phyloP scores from a whole-genome alignment of 2,888 invertebrate species.

The Hybos culiciformis region DNA sequence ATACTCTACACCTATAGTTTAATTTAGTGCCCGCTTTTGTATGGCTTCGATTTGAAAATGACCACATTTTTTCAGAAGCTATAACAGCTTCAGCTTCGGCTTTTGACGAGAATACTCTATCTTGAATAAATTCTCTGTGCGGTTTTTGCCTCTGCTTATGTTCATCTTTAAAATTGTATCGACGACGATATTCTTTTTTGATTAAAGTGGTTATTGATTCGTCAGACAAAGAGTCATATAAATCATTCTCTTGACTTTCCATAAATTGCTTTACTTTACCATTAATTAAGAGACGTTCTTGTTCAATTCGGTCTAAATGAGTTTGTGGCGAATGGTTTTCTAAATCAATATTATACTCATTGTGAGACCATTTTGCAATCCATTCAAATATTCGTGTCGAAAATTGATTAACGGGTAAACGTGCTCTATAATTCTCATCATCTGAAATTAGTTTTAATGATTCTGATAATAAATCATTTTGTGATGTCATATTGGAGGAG shows the following conservation, averaged over 20 bases:
- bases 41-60: background rate
- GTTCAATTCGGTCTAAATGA: too few relatives aligned
- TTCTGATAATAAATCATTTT: too few relatives aligned
- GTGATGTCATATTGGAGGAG: too few relatives aligned
- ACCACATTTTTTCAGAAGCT: background rate
- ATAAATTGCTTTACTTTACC: too few relatives aligned
- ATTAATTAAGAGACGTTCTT: too few relatives aligned
- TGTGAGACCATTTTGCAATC: background rate
- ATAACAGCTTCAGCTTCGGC: background rate
- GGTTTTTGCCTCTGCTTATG: background rate
- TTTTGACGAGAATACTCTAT: background rate
- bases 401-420: background rate
- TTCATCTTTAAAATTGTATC: too few relatives aligned
- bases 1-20: background rate
- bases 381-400: background rate
- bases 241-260: too few relatives aligned
- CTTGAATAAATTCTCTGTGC: background rate
- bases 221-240: too few relatives aligned
- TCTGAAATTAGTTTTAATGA: background rate
- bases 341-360: too few relatives aligned
- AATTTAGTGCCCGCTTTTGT: background rate
- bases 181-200: too few relatives aligned
- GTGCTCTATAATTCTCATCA: background rate
- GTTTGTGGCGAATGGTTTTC: too few relatives aligned
- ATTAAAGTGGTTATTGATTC: too few relatives aligned